Percentiles rank a stretch among this genome's conserved stretches.
Conservation (phyloP, 1,140 invertebrate genomes). For the Carcinoscorpius rotundicauda region DNA sequence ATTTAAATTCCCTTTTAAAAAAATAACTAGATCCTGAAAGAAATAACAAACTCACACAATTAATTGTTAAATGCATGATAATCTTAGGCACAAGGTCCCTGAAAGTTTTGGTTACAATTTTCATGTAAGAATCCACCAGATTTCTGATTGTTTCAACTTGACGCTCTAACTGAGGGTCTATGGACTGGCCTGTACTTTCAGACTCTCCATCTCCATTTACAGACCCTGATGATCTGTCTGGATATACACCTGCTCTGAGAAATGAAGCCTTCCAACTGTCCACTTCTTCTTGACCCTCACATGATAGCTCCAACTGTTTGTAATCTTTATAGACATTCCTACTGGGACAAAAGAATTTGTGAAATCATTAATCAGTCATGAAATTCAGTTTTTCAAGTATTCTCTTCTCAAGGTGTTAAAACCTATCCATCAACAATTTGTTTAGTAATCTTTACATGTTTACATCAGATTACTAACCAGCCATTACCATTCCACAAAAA, state of each 20-base stretch:
- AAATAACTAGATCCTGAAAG: not conserved
- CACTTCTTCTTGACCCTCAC: slow-evolving; percentile 41
- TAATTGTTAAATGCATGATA: slow-evolving; percentile 79
- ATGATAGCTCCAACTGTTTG: slow-evolving; percentile 40
- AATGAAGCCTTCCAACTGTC: slow-evolving; percentile 47
- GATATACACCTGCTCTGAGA: slow-evolving; percentile 44
- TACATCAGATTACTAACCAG: no score
- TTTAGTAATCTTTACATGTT: no score
- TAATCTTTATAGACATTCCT: slow-evolving; percentile 39
- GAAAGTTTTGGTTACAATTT: slow-evolving; percentile 45
- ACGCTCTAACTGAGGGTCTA: slow-evolving; percentile 61
- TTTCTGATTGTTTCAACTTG: slow-evolving; percentile 46
- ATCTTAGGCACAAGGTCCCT: slow-evolving; percentile 44
- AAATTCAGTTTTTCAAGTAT: no score
- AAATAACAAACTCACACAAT: slow-evolving; percentile 47
- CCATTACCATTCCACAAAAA: no score
- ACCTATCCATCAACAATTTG: no score
- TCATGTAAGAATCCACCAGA: slow-evolving; percentile 47
- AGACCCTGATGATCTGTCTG: slow-evolving; percentile 64
- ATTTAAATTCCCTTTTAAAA: no score
- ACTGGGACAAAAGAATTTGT: not conserved
- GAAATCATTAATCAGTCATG: no score
- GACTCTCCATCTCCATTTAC: slow-evolving; percentile 47
- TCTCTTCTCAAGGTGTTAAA: no score
- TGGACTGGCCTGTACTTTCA: slow-evolving; percentile 47